Base-by-base conservation (phyloP, 2,888 invertebrate species). In the Tridacna crocea region DNA sequence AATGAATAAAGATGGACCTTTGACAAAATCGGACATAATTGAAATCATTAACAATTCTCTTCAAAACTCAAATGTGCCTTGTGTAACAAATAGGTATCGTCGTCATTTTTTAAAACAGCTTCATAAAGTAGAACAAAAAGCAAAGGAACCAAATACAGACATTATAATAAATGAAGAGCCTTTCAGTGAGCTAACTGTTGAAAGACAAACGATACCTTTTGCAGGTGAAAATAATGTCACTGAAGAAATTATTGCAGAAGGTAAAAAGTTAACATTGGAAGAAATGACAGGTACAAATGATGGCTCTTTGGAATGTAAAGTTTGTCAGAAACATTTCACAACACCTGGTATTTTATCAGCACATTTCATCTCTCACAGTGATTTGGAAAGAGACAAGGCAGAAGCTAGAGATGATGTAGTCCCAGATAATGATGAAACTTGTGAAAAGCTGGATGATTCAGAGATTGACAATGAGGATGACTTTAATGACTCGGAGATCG, bases 31-130 rank as follows among this genome's bases (percentile, higher is more conserved):
- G n/a, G 70, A 27, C 19, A 77, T 77, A 27, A 61, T 70, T 11
- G 77, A 77, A 22, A 77, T 77, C 22, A 77, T 77, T n/a, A 70
- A 77, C 24, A 47, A 60, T 17, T 70, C 72, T 6, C 19, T 47
- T 0, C 46, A 36, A 48, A 68, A 72, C 11, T 47, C 65, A 2
- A 77, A 73, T 58, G 75, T 72, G 0, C 82, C 82, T 47, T 78
- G 72, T 60, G 75, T 78, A 48, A 78, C 82, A 12, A 82, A 82
- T 58, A 51, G 82, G 26, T 82, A 78, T 51, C n/a, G 78, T 19
- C 51, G 78, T 19, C 82, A 82, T 78, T 75, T 82, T 61, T 58
- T 79, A 36, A 82, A 78, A 72, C 78, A 78, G 70, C 46, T 66
- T 72, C n/a, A 82, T 51, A 75, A 75, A 17, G 22, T 24, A 24